Evolutionary conservation across 2,797 vertebrate genomes (phyloP), one percentile per base, ranked within the genome.

Genomic region (Oophaga sylvatica): DNA sequence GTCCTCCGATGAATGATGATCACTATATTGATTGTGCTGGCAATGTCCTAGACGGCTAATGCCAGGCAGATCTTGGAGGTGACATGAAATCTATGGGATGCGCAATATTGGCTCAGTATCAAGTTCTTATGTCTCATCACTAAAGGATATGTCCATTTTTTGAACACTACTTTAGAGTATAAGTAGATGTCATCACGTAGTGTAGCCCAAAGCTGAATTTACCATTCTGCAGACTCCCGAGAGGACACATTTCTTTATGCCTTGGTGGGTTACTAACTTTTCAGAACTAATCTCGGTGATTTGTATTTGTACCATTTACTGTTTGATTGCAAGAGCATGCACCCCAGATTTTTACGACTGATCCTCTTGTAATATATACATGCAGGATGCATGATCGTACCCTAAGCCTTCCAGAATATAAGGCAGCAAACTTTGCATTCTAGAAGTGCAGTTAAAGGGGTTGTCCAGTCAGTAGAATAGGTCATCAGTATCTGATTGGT

Each of bases 1-100:
- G 71, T 75, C 41, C 71, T 75, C 20, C 15, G 71, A 48, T 77
- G 75, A 77, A 56, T 26, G 75, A 56, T 77, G 53, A 56, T 77
- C 45, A 77, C 45, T 77, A 56, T 53, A 75, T 77, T 77, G 75
- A 77, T 77, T 26, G 45, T 2, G 26, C 48, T 56, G 31, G 70
- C 31, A 41, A 73, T 45, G 35, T 35, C 19, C 17, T 0, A 45
- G 70, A 73, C 31, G 5, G 10, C 20, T 56, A 53, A 77, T 77
- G 48, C 48, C 41, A 48, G 71, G 22, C 71, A 76, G 41, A 48
- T 76, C 7, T 6, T 77, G 71, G 71, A 56, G 22, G 48, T 56
- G 22, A 56, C n/a, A 26, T 75, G 41, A 26, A 15, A 77, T 77
- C 45, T 56, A 48, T 26, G 5, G 48, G 22, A 53, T 9, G 22